Conservation (phyloP, 2,113 vertebrate genomes). For the Paratilapia polleni region DNA sequence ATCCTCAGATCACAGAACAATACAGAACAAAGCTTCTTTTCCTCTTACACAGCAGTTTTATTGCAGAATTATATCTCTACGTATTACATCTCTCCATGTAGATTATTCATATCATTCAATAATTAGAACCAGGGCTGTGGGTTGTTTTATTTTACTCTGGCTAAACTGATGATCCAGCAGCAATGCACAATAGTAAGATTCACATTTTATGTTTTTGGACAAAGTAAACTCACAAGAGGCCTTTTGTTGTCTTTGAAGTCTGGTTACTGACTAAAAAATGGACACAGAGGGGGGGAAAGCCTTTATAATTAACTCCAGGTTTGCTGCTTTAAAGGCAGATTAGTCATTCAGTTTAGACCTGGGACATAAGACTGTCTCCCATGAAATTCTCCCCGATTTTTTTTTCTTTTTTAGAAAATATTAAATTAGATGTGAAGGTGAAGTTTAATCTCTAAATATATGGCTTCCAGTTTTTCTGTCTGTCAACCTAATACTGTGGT, state of each 20-base stretch:
- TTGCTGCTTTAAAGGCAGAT: constrained; percentile 15
- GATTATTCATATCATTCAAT: constrained; percentile 30
- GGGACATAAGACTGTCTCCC: not conserved
- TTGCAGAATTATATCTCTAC: not conserved
- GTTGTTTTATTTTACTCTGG: constrained; percentile 5
- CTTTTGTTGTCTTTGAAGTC: constrained; percentile 53
- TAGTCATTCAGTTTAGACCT: not conserved
- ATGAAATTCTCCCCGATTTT: too few species aligned
- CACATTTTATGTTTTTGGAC: constrained; percentile 35
- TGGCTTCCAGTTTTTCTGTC: not conserved
- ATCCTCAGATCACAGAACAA: not conserved
- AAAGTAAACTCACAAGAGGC: constrained; percentile 41
- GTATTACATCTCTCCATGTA: not conserved
- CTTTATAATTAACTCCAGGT: constrained; percentile 21
- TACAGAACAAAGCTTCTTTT: not conserved
- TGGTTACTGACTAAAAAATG: constrained; percentile 37
- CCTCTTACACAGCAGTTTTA: not conserved
- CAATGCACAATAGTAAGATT: constrained; percentile 19
- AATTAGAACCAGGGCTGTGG: constrained; percentile 22
- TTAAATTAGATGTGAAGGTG: not conserved
- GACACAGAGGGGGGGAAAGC: not conserved
- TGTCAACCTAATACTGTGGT: not conserved
- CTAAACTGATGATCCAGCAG: constrained; percentile 38
- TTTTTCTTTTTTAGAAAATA: not conserved
- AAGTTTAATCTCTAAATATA: too few species aligned